Conservation (phyloP, 2,113 vertebrate genomes). For the Hippolais icterina region DNA sequence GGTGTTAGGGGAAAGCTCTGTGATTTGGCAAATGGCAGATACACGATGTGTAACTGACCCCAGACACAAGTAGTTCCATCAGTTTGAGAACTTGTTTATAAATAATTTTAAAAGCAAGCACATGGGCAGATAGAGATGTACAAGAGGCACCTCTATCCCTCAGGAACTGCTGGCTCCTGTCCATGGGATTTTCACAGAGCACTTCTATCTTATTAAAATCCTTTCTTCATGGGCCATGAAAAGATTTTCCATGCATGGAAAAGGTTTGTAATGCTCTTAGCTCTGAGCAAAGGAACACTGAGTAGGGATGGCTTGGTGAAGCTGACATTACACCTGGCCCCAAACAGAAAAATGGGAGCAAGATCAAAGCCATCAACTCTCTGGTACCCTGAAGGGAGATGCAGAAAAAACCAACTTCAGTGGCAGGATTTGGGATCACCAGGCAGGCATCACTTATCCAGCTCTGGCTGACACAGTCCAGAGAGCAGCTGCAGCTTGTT, state of each 20-base stretch:
- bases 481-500: background rate
- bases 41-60: background rate
- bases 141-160: background rate
- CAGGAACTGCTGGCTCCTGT: background rate
- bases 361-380: background rate
- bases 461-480: background rate
- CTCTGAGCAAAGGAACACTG: background rate
- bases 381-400: background rate
- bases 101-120: background rate
- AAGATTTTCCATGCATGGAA: conserved; percentile 3
- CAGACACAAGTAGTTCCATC: background rate
- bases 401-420: background rate
- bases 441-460: background rate
- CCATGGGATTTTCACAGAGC: conserved; percentile 26
- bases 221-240: conserved; percentile 11
- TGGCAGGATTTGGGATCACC: background rate
- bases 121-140: background rate
- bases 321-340: background rate
- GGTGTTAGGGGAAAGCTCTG: background rate
- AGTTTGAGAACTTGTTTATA: background rate
- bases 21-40: background rate
- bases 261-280: background rate
- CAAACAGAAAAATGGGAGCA: background rate
- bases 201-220: conserved; percentile 40
- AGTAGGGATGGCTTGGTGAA: background rate